Base-by-base conservation (phyloP, 2,797 vertebrate species). In the Xerus rutilus region DNA sequence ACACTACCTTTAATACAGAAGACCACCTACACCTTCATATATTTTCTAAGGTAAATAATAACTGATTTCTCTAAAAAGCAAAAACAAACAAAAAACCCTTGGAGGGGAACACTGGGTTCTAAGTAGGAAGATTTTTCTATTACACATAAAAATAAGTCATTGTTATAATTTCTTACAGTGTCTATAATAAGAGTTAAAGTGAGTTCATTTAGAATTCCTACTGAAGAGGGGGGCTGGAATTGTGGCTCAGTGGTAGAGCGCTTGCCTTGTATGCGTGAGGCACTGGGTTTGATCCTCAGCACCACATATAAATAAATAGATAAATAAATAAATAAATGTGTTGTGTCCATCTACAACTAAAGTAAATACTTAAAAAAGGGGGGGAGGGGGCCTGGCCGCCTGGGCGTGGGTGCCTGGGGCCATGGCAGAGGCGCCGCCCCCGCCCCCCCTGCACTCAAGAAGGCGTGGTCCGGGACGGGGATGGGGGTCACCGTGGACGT, bases 401-500 rank as follows among this genome's bases (percentile, higher is more conserved):
- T 3, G 32, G 35, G 45, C 35, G 82, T 21, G 45, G 90, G 59
- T 1, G 35, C 86, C 82, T 28, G 69, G 32, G 14, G 57, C 7
- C 45, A 45, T 1, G 5, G 12, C 7, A 32, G 7, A n/a, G n/a
- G n/a, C n/a, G n/a, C n/a, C n/a, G n/a, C n/a, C n/a, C n/a, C n/a
- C n/a, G n/a, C n/a, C n/a, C n/a, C n/a, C n/a, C n/a, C 28, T 59
- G 39, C 18, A 47, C 17, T 57, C 20, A 5, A 45, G 8, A 65
- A 17, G 74, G 84, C 45, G 49, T 10, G 20, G 67, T 23, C 18
- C 4, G 9, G 54, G 8, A 14, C 54, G 17, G 79, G 39, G 4
- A 98, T 98, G 98, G 98, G 98, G 94, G 98, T 98, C 92, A 96
- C 97, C 0, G 97, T 98, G 97, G 98, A 98, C 70, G 97, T 97